Conservation (phyloP, 2,797 vertebrate species). For the Heliangelus exortis region DNA sequence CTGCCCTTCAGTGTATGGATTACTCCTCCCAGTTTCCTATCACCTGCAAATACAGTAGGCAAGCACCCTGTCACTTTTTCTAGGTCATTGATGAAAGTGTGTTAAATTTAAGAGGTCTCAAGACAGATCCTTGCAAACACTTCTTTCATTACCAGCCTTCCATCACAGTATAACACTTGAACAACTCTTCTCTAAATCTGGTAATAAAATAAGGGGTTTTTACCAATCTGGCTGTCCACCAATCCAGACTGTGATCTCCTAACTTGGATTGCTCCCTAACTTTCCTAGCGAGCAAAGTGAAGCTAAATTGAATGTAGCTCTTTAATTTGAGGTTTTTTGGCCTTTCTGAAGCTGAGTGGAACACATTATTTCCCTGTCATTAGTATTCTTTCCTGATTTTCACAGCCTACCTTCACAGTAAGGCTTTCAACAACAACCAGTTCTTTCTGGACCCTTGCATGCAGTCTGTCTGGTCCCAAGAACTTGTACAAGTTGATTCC, state of each 20-base stretch:
- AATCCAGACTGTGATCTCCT: background rate
- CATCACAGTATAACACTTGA: background rate
- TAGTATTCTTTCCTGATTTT: background rate
- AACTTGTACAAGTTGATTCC: background rate
- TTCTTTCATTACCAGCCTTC: background rate
- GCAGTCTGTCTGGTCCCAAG: background rate
- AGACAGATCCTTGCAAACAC: background rate
- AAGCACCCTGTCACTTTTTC: background rate
- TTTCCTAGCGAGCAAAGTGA: background rate
- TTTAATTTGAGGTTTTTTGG: accelerated
- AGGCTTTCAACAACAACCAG: background rate
- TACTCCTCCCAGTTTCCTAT: background rate
- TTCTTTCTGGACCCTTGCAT: background rate
- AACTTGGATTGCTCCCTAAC: background rate
- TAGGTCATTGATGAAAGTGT: background rate
- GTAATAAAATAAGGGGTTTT: background rate
- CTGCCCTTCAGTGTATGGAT: accelerated
- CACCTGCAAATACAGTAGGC: background rate
- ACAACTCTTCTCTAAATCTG: background rate
- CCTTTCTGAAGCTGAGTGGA: background rate
- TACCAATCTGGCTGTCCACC: background rate
- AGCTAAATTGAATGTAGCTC: background rate
- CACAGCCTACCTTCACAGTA: background rate
- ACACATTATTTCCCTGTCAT: background rate
- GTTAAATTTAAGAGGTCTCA: background rate